Evolutionary conservation across 2,888 invertebrate species (phyloP).

Genomic region (Clepsis dumicolana): DNA sequence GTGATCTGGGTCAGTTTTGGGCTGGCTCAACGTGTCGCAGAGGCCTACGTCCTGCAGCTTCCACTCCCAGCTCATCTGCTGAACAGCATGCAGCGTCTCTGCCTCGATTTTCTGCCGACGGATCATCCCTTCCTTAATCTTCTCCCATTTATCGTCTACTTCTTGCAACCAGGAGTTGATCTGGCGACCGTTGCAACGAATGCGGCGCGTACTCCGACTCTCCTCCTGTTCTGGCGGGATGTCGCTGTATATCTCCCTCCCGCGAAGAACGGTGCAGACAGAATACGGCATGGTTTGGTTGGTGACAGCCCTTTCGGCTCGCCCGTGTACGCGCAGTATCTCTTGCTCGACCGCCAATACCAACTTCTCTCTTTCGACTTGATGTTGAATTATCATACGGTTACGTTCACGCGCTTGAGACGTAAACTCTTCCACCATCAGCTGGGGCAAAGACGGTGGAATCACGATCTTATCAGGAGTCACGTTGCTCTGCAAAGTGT

Average conservation of each 20-base stretch:
- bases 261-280: slow-evolving; percentile 93
- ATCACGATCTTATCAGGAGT: slow-evolving; percentile 88
- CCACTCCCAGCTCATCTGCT: slow-evolving; percentile 97
- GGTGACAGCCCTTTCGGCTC: slow-evolving; percentile 93
- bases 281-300: slow-evolving; percentile 95
- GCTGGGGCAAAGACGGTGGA: slow-evolving; percentile 86
- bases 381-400: slow-evolving; percentile 84
- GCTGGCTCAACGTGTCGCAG: slow-evolving; percentile 91
- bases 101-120: slow-evolving; percentile 95
- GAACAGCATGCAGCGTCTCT: slow-evolving; percentile 94
- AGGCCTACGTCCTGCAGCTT: slow-evolving; percentile 92
- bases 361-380: slow-evolving; percentile 94
- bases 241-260: slow-evolving; percentile 95
- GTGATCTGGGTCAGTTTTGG: slow-evolving; percentile 91
- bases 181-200: slow-evolving; percentile 93
- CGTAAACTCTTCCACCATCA: slow-evolving; percentile 91
- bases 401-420: slow-evolving; percentile 92
- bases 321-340: slow-evolving; percentile 94
- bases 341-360: slow-evolving; percentile 96
- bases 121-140: slow-evolving; percentile 95
- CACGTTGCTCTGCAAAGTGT: slow-evolving; percentile 91
- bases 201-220: slow-evolving; percentile 91
- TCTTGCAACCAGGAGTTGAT: slow-evolving; percentile 96
- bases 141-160: slow-evolving; percentile 97
- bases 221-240: slow-evolving; percentile 94